Evolutionary conservation across 2,888 invertebrate species (phyloP).

Genomic region (Mimumesa dahlbomi): DNA sequence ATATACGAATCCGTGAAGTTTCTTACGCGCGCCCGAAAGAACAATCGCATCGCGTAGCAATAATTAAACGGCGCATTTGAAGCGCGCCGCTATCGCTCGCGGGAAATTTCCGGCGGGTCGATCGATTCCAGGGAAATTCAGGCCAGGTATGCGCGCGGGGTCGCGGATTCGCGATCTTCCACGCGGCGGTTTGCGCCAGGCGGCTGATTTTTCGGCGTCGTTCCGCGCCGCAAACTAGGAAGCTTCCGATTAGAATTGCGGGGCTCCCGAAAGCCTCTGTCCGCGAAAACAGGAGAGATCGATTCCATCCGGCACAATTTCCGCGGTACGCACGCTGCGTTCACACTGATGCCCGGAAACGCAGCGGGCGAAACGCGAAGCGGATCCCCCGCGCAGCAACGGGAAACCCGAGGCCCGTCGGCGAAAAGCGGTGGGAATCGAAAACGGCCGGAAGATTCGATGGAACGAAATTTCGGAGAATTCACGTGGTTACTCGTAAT

Average conservation of each 20-base stretch:
- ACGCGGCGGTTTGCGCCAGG: neutral
- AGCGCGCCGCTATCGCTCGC: neutral
- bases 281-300: constrained; percentile 49
- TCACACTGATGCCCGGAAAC: constrained; percentile 19
- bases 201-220: constrained; percentile 1
- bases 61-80: neutral
- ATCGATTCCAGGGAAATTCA: neutral
- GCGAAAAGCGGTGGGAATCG: too few relatives aligned
- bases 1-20: neutral
- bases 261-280: constrained; percentile 1
- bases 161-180: neutral
- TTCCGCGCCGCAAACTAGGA: constrained; percentile 1
- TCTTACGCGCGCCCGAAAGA: neutral
- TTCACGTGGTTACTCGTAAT: too few relatives aligned
- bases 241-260: neutral
- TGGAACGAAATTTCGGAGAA: too few relatives aligned
- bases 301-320: constrained; percentile 54
- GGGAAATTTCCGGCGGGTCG: neutral
- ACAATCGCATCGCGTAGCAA: neutral
- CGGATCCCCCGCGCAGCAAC: too few relatives aligned
- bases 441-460: too few relatives aligned
- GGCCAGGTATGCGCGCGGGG: neutral
- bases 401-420: too few relatives aligned
- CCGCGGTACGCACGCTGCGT: constrained; percentile 15
- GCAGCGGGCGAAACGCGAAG: constrained; percentile 14